Conservation (phyloP, 2,113 vertebrate species). For the Centropus unirufus region DNA sequence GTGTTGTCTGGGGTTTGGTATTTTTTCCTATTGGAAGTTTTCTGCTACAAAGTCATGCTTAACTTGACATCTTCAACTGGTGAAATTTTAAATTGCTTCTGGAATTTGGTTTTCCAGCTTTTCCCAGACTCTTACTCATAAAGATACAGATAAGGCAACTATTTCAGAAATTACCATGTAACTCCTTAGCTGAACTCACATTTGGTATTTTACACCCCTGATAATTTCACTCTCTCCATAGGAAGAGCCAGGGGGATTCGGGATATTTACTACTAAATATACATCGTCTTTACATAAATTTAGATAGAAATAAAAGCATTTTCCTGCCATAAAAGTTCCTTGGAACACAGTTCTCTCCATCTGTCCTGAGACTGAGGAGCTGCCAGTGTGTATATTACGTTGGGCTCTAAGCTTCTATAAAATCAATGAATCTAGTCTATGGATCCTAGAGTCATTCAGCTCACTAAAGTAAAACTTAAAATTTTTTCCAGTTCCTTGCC, state of each 20-base stretch:
- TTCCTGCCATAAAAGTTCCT: not conserved
- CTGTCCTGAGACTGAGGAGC: not conserved
- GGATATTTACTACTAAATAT: not conserved
- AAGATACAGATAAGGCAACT: not conserved
- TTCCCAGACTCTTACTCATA: not conserved
- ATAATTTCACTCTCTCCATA: not conserved
- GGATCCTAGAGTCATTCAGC: not conserved
- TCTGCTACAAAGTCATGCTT: not conserved
- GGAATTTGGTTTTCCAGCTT: not conserved
- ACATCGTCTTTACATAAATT: not conserved
- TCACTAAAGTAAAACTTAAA: not conserved
- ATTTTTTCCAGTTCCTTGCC: not conserved
- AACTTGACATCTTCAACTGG: not conserved
- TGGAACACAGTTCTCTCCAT: not conserved
- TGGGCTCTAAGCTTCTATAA: not conserved
- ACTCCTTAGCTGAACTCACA: not conserved
- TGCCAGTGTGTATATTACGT: not conserved
- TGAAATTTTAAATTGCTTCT: not conserved
- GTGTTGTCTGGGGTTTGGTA: fast-evolving
- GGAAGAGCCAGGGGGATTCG: not conserved
- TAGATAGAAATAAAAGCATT: not conserved
- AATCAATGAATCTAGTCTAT: not conserved
- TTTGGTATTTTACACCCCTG: not conserved
- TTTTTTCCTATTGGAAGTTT: not conserved
- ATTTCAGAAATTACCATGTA: not conserved